Conservation (phyloP, 2,888 invertebrate genomes). For the Patella caerulea region DNA sequence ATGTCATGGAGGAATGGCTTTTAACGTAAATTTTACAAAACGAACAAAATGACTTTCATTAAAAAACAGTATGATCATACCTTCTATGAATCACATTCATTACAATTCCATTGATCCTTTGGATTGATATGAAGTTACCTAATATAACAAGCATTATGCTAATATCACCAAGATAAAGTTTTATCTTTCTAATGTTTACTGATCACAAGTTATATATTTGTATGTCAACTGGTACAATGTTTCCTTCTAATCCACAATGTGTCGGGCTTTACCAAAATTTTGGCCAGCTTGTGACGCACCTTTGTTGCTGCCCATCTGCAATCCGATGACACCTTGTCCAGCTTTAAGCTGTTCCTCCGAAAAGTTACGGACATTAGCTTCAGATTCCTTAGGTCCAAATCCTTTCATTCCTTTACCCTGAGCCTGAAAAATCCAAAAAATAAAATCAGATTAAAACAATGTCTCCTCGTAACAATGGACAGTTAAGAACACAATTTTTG, state of each 20-base stretch:
- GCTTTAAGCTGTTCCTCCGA: constrained; percentile 94
- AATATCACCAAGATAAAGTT: too few species aligned
- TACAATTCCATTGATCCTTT: too few species aligned
- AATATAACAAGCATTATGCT: too few species aligned
- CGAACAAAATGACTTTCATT: too few species aligned
- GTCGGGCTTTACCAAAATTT: constrained; percentile 72
- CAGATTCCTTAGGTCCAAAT: constrained; percentile 90
- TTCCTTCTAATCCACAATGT: constrained; percentile 46
- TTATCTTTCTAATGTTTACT: too few species aligned
- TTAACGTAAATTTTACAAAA: too few species aligned
- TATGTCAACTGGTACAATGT: too few species aligned
- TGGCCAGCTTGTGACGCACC: constrained; percentile 97
- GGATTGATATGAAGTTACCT: too few species aligned
- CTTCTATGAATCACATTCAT: too few species aligned
- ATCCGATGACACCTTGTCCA: constrained; percentile 92
- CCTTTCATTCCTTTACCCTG: constrained; percentile 35
- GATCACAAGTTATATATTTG: too few species aligned
- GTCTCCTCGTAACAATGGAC: not conserved
- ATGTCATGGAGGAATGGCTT: too few species aligned
- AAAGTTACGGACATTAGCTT: constrained; percentile 94
- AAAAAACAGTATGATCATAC: too few species aligned
- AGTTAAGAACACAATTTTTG: not conserved
- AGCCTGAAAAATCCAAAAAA: constrained; percentile 15
- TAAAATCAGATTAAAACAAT: not conserved
- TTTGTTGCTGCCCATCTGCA: constrained; percentile 88